Evolutionary conservation across 1,140 invertebrate genomes (phyloP).

Genomic region (Chelonus insularis): DNA sequence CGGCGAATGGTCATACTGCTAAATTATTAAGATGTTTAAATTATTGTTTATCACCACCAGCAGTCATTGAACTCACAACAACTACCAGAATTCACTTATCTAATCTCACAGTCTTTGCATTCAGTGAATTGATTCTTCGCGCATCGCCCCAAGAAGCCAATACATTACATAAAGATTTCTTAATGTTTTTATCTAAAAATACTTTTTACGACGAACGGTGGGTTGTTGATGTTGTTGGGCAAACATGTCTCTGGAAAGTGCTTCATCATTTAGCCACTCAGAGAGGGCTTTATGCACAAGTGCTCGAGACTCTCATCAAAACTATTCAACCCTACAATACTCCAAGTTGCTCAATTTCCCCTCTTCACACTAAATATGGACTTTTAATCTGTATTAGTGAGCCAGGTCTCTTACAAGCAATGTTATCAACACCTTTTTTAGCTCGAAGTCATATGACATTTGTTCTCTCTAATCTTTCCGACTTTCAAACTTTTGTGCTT

Average conservation of each 20-base stretch:
- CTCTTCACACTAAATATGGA: slow-evolving; percentile 51
- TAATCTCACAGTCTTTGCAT: slow-evolving; percentile 71
- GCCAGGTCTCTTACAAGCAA: slow-evolving; percentile 54
- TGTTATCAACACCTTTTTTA: slow-evolving; percentile 52
- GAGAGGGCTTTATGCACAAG: slow-evolving; percentile 64
- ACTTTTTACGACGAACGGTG: slow-evolving; percentile 71
- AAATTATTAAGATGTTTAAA: slow-evolving; percentile 70
- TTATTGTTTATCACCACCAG: slow-evolving; percentile 62
- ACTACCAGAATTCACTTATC: slow-evolving; percentile 70
- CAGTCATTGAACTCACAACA: slow-evolving; percentile 63
- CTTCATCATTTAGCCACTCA: slow-evolving; percentile 64
- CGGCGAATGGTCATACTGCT: slow-evolving; percentile 69
- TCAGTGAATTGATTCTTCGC: slow-evolving; percentile 66
- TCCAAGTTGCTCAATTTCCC: slow-evolving; percentile 37
- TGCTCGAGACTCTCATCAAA: slow-evolving; percentile 59
- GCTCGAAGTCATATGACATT: slow-evolving; percentile 54
- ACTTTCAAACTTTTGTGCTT: slow-evolving; percentile 52
- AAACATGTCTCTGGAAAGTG: slow-evolving; percentile 67
- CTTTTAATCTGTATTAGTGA: slow-evolving; percentile 59
- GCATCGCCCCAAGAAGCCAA: slow-evolving; percentile 45
- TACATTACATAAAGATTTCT: slow-evolving; percentile 61
- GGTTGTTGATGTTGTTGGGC: slow-evolving; percentile 67
- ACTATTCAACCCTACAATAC: slow-evolving; percentile 42
- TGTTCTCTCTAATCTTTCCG: slow-evolving; percentile 48
- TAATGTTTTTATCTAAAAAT: slow-evolving; percentile 70